Evolutionary conservation across 2,888 invertebrate species (phyloP).

Genomic region (Orthosia cruda): DNA sequence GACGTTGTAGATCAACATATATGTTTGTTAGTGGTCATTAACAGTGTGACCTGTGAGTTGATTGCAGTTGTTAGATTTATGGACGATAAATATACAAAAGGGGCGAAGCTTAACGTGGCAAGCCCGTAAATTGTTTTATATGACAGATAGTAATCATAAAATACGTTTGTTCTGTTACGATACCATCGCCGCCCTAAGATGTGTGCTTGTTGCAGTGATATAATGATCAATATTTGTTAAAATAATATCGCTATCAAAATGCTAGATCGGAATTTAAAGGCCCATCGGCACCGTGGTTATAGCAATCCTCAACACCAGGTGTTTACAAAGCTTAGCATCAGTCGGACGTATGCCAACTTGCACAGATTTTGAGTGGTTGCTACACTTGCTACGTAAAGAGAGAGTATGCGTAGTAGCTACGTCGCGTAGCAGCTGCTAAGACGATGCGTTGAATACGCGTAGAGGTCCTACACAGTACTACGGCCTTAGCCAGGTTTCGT

Average conservation of each 20-base stretch:
- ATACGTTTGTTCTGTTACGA: slow-evolving; percentile 77
- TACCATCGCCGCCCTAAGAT: slow-evolving; percentile 77
- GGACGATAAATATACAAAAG: slow-evolving; percentile 80
- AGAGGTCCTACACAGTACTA: slow-evolving; percentile 14
- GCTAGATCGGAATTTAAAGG: not conserved
- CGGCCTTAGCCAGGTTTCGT: not conserved
- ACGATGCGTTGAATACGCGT: slow-evolving; percentile 18
- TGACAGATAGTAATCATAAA: slow-evolving; percentile 78
- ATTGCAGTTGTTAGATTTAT: slow-evolving; percentile 79
- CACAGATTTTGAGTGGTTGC: not conserved
- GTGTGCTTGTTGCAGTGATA: slow-evolving; percentile 49
- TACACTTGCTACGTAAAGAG: slow-evolving; percentile 13
- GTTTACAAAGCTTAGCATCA: not conserved
- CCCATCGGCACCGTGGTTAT: not conserved
- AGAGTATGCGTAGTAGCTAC: slow-evolving; percentile 1
- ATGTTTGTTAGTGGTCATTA: slow-evolving; percentile 75
- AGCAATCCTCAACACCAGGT: not conserved
- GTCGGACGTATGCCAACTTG: not conserved
- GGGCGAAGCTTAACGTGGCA: slow-evolving; percentile 78
- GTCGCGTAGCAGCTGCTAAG: slow-evolving; percentile 1
- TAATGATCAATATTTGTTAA: slow-evolving; percentile 48
- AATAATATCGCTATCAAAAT: slow-evolving; percentile 41
- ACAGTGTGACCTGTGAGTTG: slow-evolving; percentile 74
- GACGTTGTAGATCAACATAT: slow-evolving; percentile 42
- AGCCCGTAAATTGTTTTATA: slow-evolving; percentile 85